Conservation (phyloP, 2,113 vertebrate genomes). For the Phaethornis superciliosus region DNA sequence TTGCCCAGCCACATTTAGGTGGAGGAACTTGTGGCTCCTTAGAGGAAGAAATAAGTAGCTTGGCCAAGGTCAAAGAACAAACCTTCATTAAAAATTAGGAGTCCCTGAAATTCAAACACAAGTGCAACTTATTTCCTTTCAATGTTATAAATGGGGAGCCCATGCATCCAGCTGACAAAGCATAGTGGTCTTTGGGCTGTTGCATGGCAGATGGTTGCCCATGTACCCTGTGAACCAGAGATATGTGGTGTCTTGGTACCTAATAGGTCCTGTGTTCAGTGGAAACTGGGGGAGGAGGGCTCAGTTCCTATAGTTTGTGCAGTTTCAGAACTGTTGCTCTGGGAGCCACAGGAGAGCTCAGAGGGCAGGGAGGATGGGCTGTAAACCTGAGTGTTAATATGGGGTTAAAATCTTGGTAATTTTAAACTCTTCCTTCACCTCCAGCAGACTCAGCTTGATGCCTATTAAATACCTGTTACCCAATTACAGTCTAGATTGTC, state of each 20-base stretch:
- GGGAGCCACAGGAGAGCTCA: background rate
- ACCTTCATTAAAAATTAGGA: background rate
- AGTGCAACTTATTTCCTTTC: background rate
- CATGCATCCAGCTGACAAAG: background rate
- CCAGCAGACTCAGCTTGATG: background rate
- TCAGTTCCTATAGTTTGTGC: background rate
- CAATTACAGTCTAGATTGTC: background rate
- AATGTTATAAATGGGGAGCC: background rate
- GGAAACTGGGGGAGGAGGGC: background rate
- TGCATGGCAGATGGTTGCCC: background rate
- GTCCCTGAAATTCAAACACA: background rate
- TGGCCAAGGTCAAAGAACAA: background rate
- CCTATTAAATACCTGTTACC: background rate
- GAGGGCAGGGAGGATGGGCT: background rate
- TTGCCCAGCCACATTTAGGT: background rate
- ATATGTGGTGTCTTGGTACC: background rate
- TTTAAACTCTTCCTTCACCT: background rate
- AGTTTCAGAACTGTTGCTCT: background rate
- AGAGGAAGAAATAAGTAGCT: background rate
- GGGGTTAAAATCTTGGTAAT: background rate
- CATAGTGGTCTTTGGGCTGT: background rate
- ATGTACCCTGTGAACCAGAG: background rate
- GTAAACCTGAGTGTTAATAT: background rate
- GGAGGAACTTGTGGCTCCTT: background rate
- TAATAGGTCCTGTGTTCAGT: rapidly evolving